Percentiles rank a stretch among this genome's conserved stretches.
Conservation (phyloP, 2,888 invertebrate species). For the Sepioteuthis lessoniana region DNA sequence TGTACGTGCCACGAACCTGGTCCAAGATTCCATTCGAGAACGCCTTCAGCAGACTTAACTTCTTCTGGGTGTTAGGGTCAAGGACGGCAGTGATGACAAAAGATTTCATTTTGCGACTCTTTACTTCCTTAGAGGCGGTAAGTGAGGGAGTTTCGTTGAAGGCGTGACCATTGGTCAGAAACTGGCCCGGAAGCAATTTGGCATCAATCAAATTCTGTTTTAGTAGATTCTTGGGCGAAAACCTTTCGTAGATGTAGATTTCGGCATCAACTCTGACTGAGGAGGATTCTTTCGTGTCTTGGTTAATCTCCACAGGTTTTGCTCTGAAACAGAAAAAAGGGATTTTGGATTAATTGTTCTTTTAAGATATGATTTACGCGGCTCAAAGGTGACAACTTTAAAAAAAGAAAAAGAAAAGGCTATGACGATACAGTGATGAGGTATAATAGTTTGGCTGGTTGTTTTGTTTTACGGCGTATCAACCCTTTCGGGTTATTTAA, state of each 20-base stretch:
- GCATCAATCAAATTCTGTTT: not conserved
- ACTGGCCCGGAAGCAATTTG: not conserved
- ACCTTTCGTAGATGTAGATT: constrained; percentile 67
- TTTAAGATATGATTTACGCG: no score
- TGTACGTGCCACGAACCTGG: constrained; percentile 68
- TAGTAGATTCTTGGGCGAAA: constrained; percentile 55
- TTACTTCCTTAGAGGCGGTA: constrained; percentile 48
- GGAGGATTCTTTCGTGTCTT: constrained; percentile 58
- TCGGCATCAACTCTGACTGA: constrained; percentile 63
- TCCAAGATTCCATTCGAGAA: constrained; percentile 69
- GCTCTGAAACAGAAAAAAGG: constrained; percentile 57
- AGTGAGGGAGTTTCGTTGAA: not conserved
- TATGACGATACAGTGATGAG: no score
- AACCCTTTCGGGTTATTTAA: no score
- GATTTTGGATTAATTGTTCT: not conserved
- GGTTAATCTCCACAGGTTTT: constrained; percentile 64
- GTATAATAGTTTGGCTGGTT: no score
- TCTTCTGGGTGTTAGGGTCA: constrained; percentile 68
- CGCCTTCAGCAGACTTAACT: constrained; percentile 70
- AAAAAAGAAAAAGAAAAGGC: no score
- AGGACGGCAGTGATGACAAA: constrained; percentile 66
- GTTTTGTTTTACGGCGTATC: no score
- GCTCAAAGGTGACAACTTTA: no score
- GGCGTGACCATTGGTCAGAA: not conserved
- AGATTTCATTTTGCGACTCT: constrained; percentile 48